Percentiles rank a stretch among this genome's conserved stretches.
Evolutionary conservation across 2,888 invertebrate species (phyloP).

Genomic region (Archips xylosteana): DNA sequence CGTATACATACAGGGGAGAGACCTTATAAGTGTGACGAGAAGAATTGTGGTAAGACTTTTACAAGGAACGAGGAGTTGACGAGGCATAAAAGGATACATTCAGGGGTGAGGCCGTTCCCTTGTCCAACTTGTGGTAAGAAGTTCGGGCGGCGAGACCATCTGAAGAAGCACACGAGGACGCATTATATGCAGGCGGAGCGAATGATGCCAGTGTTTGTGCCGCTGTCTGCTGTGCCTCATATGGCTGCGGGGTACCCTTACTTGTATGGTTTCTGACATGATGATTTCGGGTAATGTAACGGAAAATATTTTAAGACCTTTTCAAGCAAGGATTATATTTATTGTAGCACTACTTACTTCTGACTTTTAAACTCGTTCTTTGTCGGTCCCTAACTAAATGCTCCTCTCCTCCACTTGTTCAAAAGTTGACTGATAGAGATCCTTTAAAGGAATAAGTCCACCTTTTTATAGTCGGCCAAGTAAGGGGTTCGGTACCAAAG

Average conservation of each 20-base stretch:
- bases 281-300: not conserved
- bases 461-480: no score
- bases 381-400: no score
- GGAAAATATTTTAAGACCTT: not conserved
- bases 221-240: conserved; percentile 82
- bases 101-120: conserved; percentile 93
- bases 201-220: conserved; percentile 87
- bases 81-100: conserved; percentile 95
- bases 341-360: no score
- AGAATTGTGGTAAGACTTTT: conserved; percentile 95
- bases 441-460: no score
- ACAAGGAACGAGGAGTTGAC: conserved; percentile 97
- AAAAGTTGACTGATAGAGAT: no score
- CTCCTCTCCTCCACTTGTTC: no score
- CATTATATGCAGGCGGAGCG: conserved; percentile 88
- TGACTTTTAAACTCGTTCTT: no score
- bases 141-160: conserved; percentile 97
- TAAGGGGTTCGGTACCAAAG: no score
- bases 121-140: conserved; percentile 96
- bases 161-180: conserved; percentile 97
- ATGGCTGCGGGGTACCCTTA: conserved; percentile 74
- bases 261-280: conserved; percentile 83
- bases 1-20: conserved; percentile 96
- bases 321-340: not conserved
- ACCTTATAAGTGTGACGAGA: conserved; percentile 94